These are phyloP conservation scores for Aporophyla lueneburgensis DNA, from an alignment of 2,888 invertebrate genomes.

Conservation along the genomic window DNA sequence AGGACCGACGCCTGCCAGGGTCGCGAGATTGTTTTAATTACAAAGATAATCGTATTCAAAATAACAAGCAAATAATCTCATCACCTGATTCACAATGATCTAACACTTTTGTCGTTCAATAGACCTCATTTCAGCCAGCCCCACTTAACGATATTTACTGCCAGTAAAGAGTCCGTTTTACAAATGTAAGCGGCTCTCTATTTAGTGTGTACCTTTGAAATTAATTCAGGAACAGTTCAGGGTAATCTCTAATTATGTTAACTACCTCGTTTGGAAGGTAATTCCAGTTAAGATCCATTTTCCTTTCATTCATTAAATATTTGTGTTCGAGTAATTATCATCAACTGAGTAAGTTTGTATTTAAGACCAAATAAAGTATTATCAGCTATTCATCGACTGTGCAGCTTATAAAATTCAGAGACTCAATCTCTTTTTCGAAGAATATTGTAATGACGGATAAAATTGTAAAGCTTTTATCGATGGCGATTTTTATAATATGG, in stretches of 20 bases:
- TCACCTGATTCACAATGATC: constrained; percentile 4
- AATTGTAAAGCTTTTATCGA: constrained; percentile 20
- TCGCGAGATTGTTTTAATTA: too few species aligned
- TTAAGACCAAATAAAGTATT: neutral
- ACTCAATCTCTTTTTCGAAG: constrained; percentile 12
- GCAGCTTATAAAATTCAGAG: constrained; percentile 17
- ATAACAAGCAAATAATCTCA: too few species aligned
- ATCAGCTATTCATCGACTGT: neutral
- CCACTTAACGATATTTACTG: constrained; percentile 22
- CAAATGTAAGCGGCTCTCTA: constrained; percentile 37
- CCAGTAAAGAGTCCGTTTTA: constrained; percentile 33
- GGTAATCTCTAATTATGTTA: constrained; percentile 52
- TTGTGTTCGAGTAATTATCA: constrained; percentile 13
- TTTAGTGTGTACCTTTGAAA: constrained; percentile 43
- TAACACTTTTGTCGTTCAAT: constrained; percentile 16
- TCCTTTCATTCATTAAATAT: constrained; percentile 25
- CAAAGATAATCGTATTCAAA: neutral
- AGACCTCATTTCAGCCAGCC: neutral
- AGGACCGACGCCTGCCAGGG: too few species aligned
- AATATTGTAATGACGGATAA: constrained; percentile 3
- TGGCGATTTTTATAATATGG: neutral
- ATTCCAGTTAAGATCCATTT: constrained; percentile 35
- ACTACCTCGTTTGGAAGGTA: constrained; percentile 28
- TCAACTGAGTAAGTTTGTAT: constrained; percentile 8
- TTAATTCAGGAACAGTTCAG: constrained; percentile 41